Evolutionary conservation across 92 coral and sea anemone genomes (phyloP).

Genomic region (Porites rus): DNA sequence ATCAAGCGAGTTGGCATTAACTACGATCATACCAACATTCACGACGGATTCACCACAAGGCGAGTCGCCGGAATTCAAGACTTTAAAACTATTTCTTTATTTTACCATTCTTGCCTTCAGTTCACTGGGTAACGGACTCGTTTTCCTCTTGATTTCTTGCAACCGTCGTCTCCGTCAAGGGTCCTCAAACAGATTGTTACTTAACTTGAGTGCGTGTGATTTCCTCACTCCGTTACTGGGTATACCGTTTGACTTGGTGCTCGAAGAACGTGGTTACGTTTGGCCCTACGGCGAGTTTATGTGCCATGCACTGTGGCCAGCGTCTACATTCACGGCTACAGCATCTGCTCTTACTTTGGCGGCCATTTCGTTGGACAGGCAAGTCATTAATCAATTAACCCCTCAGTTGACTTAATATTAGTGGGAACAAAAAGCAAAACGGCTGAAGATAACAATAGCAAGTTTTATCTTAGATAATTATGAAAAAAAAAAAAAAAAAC

Average conservation of each 20-base stretch:
- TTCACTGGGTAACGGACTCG: constrained; percentile 65
- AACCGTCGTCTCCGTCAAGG: constrained; percentile 54
- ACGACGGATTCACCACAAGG: neutral
- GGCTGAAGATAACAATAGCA: no score
- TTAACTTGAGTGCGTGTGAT: constrained; percentile 74
- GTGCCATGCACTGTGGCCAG: constrained; percentile 87
- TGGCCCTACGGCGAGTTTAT: constrained; percentile 84
- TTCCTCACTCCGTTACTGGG: constrained; percentile 77
- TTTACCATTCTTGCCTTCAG: constrained; percentile 61
- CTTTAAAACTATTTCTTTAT: constrained; percentile 52
- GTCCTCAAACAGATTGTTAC: constrained; percentile 60
- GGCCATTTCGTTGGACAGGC: constrained; percentile 87
- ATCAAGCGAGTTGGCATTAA: neutral
- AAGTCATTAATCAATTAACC: neutral
- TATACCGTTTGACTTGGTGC: constrained; percentile 88
- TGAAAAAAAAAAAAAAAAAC: neutral
- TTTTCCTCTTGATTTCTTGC: constrained; percentile 56
- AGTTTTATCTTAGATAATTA: no score
- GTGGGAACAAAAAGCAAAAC: no score
- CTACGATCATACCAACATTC: neutral
- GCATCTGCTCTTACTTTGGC: constrained; percentile 89
- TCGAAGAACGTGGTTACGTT: constrained; percentile 69
- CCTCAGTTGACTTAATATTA: no score
- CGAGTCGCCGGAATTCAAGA: constrained; percentile 59
- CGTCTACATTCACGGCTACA: constrained; percentile 85